Evolutionary conservation across 1,140 invertebrate genomes (phyloP).

Genomic region (Drosophila tani): DNA sequence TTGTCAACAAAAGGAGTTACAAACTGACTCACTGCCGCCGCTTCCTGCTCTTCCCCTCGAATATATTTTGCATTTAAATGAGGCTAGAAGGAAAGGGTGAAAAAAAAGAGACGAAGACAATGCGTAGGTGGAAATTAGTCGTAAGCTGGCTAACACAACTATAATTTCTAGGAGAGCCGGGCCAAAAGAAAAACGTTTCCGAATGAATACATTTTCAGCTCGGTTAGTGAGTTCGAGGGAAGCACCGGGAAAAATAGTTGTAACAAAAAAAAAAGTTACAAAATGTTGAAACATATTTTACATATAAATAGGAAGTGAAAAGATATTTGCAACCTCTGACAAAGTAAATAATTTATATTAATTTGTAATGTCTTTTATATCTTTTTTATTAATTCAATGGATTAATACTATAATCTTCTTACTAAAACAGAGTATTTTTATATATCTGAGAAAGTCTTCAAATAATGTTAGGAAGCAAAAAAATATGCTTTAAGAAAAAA

Average conservation of each 20-base stretch:
- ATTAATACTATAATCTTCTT: no score
- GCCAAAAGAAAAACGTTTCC: constrained; percentile 30
- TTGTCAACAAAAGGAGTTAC: constrained; percentile 76
- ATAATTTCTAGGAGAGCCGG: constrained; percentile 45
- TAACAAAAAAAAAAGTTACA: no score
- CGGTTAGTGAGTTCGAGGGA: no score
- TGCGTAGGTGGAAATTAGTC: constrained; percentile 77
- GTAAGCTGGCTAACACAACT: constrained; percentile 56
- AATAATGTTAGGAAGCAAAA: no score
- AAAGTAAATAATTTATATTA: no score
- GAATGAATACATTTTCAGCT: constrained; percentile 32
- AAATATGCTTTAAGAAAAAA: no score
- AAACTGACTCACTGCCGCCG: constrained; percentile 39
- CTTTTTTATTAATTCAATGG: not conserved
- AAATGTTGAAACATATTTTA: not conserved
- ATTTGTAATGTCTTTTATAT: no score
- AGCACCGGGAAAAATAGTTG: not conserved
- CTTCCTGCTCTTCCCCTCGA: constrained; percentile 20
- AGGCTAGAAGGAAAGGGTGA: constrained; percentile 20
- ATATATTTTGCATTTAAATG: constrained; percentile 80
- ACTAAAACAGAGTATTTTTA: no score
- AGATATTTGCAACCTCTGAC: accelerated
- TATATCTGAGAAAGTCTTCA: no score
- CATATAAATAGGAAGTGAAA: no score
- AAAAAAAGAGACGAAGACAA: constrained; percentile 17